A percentile compares a stretch with the other conserved stretches of the same genome.
Conservation (phyloP, 1,140 invertebrate species). For the Sycobia sp. region DNA sequence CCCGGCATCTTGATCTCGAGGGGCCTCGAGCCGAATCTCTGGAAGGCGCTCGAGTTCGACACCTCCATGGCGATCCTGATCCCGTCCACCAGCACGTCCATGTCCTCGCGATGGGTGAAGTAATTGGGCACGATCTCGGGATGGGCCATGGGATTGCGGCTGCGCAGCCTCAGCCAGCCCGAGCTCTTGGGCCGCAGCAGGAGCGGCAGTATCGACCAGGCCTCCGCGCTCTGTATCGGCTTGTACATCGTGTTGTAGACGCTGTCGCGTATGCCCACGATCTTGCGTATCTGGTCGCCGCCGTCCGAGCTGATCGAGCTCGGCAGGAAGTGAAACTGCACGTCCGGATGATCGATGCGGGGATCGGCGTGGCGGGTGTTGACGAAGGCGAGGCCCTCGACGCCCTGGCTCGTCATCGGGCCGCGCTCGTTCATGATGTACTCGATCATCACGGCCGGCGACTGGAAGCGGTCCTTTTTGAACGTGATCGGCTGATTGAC, state of each 20-base stretch:
- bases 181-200: slow-evolving; percentile 81
- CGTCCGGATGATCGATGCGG: slow-evolving; percentile 77
- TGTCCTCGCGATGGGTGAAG: slow-evolving; percentile 79
- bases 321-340: slow-evolving; percentile 86
- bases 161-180: slow-evolving; percentile 80
- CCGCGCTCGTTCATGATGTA: slow-evolving; percentile 79
- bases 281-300: slow-evolving; percentile 76
- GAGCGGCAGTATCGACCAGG: slow-evolving; percentile 82
- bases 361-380: slow-evolving; percentile 82
- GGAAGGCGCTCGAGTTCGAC: slow-evolving; percentile 79
- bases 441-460: slow-evolving; percentile 76
- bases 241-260: slow-evolving; percentile 87
- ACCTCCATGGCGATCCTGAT: slow-evolving; percentile 82
- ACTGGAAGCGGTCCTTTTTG: slow-evolving; percentile 78
- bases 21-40: slow-evolving; percentile 77
- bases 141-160: slow-evolving; percentile 77
- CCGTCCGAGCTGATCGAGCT: slow-evolving; percentile 82
- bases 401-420: slow-evolving; percentile 79
- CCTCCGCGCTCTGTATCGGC: slow-evolving; percentile 76
- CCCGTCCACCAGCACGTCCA: slow-evolving; percentile 77
- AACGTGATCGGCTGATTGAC: slow-evolving; percentile 81
- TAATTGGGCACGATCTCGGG: slow-evolving; percentile 93
- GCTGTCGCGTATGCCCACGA: slow-evolving; percentile 76
- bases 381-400: slow-evolving; percentile 83
- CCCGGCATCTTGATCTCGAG: slow-evolving; percentile 80